These are phyloP conservation scores for Passer montanus DNA, from an alignment of 2,113 vertebrate species.

Conservation along the genomic window DNA sequence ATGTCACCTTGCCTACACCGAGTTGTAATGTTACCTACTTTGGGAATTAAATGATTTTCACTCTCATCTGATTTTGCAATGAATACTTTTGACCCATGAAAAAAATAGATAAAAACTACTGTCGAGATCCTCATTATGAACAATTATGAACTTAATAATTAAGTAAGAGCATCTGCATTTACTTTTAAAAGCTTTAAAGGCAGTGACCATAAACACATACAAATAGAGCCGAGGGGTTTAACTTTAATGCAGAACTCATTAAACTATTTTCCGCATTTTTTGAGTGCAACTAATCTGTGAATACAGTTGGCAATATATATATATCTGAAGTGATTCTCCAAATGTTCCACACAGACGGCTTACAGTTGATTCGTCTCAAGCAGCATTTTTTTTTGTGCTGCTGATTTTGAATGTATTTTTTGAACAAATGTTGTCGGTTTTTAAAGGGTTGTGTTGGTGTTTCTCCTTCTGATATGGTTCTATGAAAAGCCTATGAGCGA, in stretches of 20 bases:
- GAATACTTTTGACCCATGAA: background rate
- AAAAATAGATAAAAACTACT: background rate
- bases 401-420: background rate
- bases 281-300: background rate
- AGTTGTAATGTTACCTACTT: background rate
- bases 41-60: background rate
- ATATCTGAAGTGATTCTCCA: background rate
- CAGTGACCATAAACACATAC: background rate
- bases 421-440: background rate
- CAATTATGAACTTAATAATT: background rate
- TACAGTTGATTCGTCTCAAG: background rate
- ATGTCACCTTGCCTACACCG: background rate
- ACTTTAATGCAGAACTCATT: background rate
- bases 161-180: background rate
- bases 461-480: background rate
- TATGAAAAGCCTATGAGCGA: background rate
- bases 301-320: background rate
- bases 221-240: background rate
- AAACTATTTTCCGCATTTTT: background rate
- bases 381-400: background rate
- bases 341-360: background rate
- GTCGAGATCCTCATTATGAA: background rate
- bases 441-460: background rate
- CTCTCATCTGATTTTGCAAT: background rate
- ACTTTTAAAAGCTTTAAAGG: background rate